Conservation (phyloP, 2,113 vertebrate species). For the Ophthalmolycus amberensis region DNA sequence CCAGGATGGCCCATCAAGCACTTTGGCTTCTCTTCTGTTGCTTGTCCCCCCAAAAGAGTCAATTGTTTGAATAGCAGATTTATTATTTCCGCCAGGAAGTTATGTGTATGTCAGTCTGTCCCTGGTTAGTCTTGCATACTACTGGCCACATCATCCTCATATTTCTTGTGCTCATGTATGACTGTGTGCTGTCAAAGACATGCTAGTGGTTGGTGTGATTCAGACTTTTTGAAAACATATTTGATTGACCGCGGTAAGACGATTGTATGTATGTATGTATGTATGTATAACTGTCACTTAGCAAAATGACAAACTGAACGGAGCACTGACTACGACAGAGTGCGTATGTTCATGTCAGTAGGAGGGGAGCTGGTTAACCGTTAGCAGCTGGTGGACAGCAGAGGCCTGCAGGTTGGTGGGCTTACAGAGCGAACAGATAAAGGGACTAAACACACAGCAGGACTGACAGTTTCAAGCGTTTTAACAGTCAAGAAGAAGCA, state of each 20-base stretch:
- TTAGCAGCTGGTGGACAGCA: background rate
- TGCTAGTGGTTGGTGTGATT: background rate
- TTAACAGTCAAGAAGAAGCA: no score
- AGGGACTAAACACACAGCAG: background rate
- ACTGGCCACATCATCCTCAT: background rate
- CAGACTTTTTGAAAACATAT: background rate
- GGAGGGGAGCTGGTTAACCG: background rate
- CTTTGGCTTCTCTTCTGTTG: background rate
- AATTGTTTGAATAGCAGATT: background rate
- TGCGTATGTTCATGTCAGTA: background rate
- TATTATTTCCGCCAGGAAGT: background rate
- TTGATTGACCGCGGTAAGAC: background rate
- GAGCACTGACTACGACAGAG: no score
- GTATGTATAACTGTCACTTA: background rate
- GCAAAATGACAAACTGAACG: no score
- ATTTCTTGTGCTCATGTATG: background rate
- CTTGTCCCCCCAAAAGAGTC: background rate
- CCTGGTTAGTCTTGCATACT: background rate
- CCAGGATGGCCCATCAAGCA: background rate
- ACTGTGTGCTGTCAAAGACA: background rate
- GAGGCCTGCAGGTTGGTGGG: background rate
- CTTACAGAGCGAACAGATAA: background rate
- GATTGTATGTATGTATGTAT: background rate
- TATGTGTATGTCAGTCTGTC: background rate
- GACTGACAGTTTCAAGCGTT: background rate